These are phyloP conservation scores for Cephus pygmeus DNA, from an alignment of 2,888 invertebrate species.

Conservation along the genomic window DNA sequence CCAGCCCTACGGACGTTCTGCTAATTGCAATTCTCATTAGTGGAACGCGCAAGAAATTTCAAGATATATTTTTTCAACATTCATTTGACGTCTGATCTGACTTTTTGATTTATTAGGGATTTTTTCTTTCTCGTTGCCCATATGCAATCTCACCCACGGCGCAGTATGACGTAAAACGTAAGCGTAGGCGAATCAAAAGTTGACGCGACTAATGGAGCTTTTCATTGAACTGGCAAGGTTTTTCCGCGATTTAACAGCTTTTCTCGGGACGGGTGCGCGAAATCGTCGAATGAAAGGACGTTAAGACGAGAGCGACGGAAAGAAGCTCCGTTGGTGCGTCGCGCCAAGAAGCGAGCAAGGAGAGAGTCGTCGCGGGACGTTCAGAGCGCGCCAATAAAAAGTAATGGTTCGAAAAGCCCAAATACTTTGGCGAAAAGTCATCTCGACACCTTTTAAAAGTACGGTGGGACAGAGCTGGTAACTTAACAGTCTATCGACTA, in stretches of 20 bases:
- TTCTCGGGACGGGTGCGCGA: constrained; percentile 15
- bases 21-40: background rate
- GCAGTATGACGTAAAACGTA: background rate
- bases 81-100: too few relatives aligned
- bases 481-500: constrained; percentile 10
- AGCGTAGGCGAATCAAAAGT: background rate
- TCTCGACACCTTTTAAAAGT: constrained; percentile 56
- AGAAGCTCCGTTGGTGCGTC: background rate
- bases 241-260: constrained; percentile 32
- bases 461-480: constrained; percentile 29
- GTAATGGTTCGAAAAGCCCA: constrained; percentile 50
- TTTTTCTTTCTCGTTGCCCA: background rate
- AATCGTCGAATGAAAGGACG: constrained; percentile 24
- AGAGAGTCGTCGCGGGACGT: constrained; percentile 15
- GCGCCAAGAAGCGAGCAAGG: constrained; percentile 5
- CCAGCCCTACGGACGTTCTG: background rate
- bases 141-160: too few relatives aligned
- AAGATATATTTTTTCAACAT: background rate
- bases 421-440: constrained; percentile 55
- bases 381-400: constrained; percentile 46
- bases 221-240: constrained; percentile 23
- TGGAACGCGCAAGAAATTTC: background rate
- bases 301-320: constrained; percentile 9
- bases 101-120: background rate
- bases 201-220: constrained; percentile 32